phyloP scores from a whole-genome alignment of 2,797 vertebrate species.

The Pseudotriccus pelzelni region DNA sequence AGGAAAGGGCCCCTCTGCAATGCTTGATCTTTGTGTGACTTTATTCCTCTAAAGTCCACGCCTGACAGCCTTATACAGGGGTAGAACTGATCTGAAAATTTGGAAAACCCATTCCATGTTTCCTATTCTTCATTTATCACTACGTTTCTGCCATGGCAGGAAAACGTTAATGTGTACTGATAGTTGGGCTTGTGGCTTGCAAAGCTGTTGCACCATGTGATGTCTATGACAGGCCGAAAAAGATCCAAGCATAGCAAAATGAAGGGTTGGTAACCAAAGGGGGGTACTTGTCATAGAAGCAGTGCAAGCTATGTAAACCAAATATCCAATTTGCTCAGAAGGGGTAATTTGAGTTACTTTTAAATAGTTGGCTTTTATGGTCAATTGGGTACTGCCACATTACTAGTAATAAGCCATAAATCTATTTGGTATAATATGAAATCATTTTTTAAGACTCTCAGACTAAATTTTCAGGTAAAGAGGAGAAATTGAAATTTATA shows the following conservation, averaged over 20 bases:
- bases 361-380: conserved; percentile 76
- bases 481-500: conserved; percentile 76
- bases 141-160: not conserved
- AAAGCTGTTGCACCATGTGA: not conserved
- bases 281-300: not conserved
- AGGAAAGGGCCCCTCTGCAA: not conserved
- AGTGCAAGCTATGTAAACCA: conserved; percentile 23
- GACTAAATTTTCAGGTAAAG: conserved; percentile 74
- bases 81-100: not conserved
- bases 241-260: not conserved
- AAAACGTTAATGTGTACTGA: not conserved
- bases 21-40: not conserved
- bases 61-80: not conserved
- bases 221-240: not conserved
- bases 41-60: not conserved
- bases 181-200: not conserved
- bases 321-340: conserved; percentile 58
- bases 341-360: conserved; percentile 71
- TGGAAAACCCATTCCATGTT: not conserved
- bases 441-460: conserved; percentile 68
- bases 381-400: conserved; percentile 71
- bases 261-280: conserved; percentile 25
- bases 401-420: conserved; percentile 75
- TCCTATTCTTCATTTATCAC: accelerated
- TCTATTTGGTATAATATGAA: conserved; percentile 67